phyloP scores from a whole-genome alignment of 2,888 invertebrate species.

The Petrophora chlorosata region DNA sequence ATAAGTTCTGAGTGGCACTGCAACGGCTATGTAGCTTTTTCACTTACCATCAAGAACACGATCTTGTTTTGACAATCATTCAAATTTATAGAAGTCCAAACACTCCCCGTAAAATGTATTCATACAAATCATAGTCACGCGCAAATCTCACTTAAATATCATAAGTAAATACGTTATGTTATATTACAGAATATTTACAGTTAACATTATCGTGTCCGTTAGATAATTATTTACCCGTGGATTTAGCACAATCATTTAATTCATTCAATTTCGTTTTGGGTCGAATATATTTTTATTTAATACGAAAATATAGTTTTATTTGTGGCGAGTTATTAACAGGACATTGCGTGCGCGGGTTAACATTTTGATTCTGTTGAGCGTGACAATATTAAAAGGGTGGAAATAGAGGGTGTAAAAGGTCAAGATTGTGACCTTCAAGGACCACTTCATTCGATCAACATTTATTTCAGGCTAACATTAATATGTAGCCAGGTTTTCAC shows the following conservation, averaged over 20 bases:
- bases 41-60: too few species aligned
- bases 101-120: conserved; percentile 57
- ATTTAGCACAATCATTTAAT: conserved; percentile 59
- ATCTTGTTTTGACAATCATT: too few species aligned
- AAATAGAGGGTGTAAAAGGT: conserved; percentile 8
- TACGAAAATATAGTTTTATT: conserved; percentile 37
- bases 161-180: conserved; percentile 50
- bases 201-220: conserved; percentile 50
- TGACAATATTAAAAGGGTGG: not conserved
- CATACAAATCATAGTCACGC: conserved; percentile 55
- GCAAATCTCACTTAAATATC: conserved; percentile 58
- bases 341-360: not conserved
- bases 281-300: conserved; percentile 47
- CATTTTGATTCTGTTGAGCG: conserved; percentile 2
- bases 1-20: too few species aligned
- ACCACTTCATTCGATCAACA: not conserved
- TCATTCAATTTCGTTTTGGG: conserved; percentile 42
- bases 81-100: not conserved
- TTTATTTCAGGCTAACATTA: not conserved
- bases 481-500: not conserved
- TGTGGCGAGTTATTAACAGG: not conserved
- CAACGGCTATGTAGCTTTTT: too few species aligned
- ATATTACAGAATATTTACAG: conserved; percentile 76
- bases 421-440: conserved; percentile 1
- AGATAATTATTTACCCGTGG: conserved; percentile 51